phyloP scores from a whole-genome alignment of 37 sponge, comb jelly and placozoan genomes.

The Spongilla lacustris region DNA sequence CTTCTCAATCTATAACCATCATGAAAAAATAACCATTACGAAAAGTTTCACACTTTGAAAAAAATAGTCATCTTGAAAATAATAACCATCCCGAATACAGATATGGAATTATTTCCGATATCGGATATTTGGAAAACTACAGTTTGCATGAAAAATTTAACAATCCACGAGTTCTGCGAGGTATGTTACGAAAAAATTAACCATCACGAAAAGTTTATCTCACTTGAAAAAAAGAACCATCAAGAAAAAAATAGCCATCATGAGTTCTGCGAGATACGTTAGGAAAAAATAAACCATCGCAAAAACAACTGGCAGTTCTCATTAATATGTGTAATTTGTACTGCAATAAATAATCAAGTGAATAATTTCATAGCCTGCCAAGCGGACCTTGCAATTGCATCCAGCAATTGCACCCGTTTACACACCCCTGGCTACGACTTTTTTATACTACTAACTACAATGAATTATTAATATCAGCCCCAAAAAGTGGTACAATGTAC shows the following conservation, averaged over 20 bases:
- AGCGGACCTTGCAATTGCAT: too few relatives aligned
- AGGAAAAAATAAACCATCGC: not conserved
- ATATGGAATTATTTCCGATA: not conserved
- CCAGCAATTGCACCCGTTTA: too few relatives aligned
- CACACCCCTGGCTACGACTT: too few relatives aligned
- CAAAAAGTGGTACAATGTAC: too few relatives aligned
- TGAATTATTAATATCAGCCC: too few relatives aligned
- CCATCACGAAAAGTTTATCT: slow-evolving; percentile 1
- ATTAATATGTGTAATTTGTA: too few relatives aligned
- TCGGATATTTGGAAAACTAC: not conserved
- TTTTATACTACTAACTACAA: too few relatives aligned
- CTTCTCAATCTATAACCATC: not conserved
- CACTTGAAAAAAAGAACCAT: slow-evolving; percentile 1
- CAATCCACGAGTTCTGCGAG: not conserved
- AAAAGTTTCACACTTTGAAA: not conserved
- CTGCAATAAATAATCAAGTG: too few relatives aligned
- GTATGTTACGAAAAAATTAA: not conserved
- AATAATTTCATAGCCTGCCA: too few relatives aligned
- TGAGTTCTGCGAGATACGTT: not conserved
- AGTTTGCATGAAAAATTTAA: not conserved
- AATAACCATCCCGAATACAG: not conserved
- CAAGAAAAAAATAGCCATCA: slow-evolving; percentile 1
- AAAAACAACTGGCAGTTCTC: too few relatives aligned
- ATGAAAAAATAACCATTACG: not conserved
- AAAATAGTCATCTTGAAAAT: not conserved